phyloP scores from a whole-genome alignment of 2,888 invertebrate species.

The Heliconius erato region DNA sequence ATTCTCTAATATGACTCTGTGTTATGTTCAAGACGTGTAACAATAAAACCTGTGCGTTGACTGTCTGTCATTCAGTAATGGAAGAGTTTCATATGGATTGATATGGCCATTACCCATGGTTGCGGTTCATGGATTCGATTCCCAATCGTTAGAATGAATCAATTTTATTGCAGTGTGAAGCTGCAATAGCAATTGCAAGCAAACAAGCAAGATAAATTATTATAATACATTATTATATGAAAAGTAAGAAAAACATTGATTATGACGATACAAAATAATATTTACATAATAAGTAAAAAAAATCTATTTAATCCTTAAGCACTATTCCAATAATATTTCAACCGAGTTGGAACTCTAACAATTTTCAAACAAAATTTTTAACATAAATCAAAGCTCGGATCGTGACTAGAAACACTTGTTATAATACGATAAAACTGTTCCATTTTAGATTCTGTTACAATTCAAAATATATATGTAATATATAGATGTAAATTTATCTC shows the following conservation, averaged over 20 bases:
- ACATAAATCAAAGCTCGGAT: constrained; percentile 26
- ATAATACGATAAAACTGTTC: constrained; percentile 7
- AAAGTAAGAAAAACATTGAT: not conserved
- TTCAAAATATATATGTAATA: not conserved
- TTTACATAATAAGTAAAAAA: not conserved
- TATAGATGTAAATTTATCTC: not conserved
- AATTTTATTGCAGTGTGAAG: too few relatives aligned
- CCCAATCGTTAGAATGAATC: too few relatives aligned
- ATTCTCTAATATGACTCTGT: too few relatives aligned
- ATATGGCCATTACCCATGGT: too few relatives aligned
- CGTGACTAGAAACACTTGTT: constrained; percentile 31
- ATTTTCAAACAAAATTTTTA: constrained; percentile 28
- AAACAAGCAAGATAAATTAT: not conserved
- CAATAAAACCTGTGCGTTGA: too few relatives aligned
- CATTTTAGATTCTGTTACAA: constrained; percentile 10
- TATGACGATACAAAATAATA: not conserved
- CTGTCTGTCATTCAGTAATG: too few relatives aligned
- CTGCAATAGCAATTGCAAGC: too few relatives aligned
- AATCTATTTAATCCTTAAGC: not conserved
- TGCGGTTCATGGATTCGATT: too few relatives aligned
- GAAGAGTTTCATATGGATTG: too few relatives aligned
- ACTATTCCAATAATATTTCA: constrained; percentile 18
- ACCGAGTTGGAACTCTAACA: constrained; percentile 17
- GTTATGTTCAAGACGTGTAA: too few relatives aligned
- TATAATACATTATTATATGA: not conserved